Evolutionary conservation across 1,140 invertebrate genomes (phyloP).

Genomic region (Rhyacophila brunnea): DNA sequence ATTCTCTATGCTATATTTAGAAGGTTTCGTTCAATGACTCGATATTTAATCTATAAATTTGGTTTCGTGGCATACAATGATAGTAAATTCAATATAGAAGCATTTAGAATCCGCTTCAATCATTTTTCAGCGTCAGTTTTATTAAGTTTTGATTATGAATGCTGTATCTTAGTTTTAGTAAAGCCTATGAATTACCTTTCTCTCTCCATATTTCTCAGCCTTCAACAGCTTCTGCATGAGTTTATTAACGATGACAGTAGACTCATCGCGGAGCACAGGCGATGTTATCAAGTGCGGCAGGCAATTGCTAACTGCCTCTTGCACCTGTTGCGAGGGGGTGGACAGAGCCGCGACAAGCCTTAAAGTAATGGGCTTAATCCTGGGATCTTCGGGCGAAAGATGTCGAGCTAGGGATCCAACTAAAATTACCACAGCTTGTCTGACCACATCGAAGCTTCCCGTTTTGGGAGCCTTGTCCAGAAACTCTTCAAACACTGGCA

Average conservation of each 20-base stretch:
- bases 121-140: no score
- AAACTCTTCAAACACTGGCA: slow-evolving; percentile 89
- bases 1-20: no score
- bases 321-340: slow-evolving; percentile 96
- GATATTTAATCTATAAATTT: no score
- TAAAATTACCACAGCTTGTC: slow-evolving; percentile 93
- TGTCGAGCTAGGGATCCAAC: slow-evolving; percentile 96
- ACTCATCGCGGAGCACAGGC: slow-evolving; percentile 87
- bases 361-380: slow-evolving; percentile 89
- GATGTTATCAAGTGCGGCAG: slow-evolving; percentile 82
- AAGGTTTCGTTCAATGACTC: no score
- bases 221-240: slow-evolving; percentile 86
- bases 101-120: no score
- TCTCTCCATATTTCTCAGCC: slow-evolving; percentile 95
- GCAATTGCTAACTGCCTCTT: slow-evolving; percentile 97
- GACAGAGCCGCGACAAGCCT: slow-evolving; percentile 88
- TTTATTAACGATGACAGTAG: slow-evolving; percentile 83
- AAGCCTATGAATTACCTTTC: slow-evolving; percentile 68
- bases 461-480: slow-evolving; percentile 88
- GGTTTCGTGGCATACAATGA: no score
- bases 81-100: no score
- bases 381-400: slow-evolving; percentile 84
- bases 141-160: no score
- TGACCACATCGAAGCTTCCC: slow-evolving; percentile 86
- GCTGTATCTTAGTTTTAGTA: no score